These are phyloP conservation scores for Drosophila dunni DNA, from an alignment of 1,140 invertebrate genomes.

Conservation along the genomic window DNA sequence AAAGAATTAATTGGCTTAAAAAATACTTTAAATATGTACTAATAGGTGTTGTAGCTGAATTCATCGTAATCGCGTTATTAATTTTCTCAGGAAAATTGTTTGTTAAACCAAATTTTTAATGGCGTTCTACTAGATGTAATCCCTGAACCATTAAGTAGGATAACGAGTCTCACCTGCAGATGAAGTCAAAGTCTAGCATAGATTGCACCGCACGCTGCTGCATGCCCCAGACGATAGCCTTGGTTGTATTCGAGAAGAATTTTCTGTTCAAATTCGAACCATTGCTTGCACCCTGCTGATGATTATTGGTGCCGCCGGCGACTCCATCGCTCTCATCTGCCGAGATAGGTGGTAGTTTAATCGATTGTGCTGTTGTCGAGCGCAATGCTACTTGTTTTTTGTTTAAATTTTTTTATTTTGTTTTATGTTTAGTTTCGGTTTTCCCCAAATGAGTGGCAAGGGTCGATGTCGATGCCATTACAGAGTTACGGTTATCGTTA, in stretches of 20 bases:
- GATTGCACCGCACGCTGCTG: constrained; percentile 98
- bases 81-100: no score
- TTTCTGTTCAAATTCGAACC: constrained; percentile 75
- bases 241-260: constrained; percentile 94
- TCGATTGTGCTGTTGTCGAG: constrained; percentile 80
- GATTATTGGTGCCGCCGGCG: constrained; percentile 31
- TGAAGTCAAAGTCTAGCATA: constrained; percentile 99
- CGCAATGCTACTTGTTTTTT: constrained; percentile 68
- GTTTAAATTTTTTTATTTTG: constrained; percentile 46
- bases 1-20: no score
- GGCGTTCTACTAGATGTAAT: no score
- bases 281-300: constrained; percentile 55
- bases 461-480: constrained; percentile 40
- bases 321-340: constrained; percentile 76
- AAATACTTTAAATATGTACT: no score
- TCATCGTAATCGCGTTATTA: no score
- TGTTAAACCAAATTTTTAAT: no score
- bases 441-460: constrained; percentile 75
- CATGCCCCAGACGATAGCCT: constrained; percentile 99
- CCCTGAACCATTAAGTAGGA: neutral
- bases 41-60: no score
- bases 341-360: constrained; percentile 84
- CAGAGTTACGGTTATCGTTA: constrained; percentile 31
- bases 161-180: constrained; percentile 88
- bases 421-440: constrained; percentile 36